These are phyloP conservation scores for Drosophila nebulosa DNA, from an alignment of 1,140 invertebrate species.

Conservation along the genomic window DNA sequence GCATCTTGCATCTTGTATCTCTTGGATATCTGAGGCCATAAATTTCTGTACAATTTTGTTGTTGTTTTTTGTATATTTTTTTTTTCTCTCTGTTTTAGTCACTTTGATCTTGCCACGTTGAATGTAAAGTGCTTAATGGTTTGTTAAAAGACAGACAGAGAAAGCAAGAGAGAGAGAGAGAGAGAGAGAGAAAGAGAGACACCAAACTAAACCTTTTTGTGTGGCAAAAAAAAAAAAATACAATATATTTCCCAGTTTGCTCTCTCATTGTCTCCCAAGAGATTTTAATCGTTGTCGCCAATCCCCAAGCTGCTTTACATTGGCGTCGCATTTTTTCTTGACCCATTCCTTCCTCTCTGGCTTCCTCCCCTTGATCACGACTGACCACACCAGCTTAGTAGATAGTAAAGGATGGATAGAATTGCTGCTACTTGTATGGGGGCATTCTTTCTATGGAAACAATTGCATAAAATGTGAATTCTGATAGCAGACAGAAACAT, in stretches of 20 bases:
- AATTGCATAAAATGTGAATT: conserved; percentile 78
- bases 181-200: conserved; percentile 25
- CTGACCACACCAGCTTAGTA: conserved; percentile 19
- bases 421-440: conserved; percentile 59
- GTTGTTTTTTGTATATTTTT: background rate
- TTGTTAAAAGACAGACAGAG: conserved; percentile 29
- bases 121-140: conserved; percentile 78
- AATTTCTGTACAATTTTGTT: conserved; percentile 10
- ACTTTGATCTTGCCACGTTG: conserved; percentile 77
- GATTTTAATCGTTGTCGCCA: conserved; percentile 79
- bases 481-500: conserved; percentile 61
- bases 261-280: conserved; percentile 54
- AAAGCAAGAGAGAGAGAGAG: background rate
- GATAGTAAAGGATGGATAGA: conserved; percentile 43
- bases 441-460: conserved; percentile 76
- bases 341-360: conserved; percentile 9
- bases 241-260: conserved; percentile 55
- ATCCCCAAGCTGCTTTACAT: conserved; percentile 63
- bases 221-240: conserved; percentile 69
- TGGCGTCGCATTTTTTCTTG: conserved; percentile 67
- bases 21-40: conserved; percentile 28
- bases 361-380: conserved; percentile 69
- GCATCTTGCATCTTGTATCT: conserved; percentile 49
- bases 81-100: conserved; percentile 36
- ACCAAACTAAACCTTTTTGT: conserved; percentile 55